phyloP scores from a whole-genome alignment of 1,140 invertebrate genomes.

The Lutraria rhynchaena region DNA sequence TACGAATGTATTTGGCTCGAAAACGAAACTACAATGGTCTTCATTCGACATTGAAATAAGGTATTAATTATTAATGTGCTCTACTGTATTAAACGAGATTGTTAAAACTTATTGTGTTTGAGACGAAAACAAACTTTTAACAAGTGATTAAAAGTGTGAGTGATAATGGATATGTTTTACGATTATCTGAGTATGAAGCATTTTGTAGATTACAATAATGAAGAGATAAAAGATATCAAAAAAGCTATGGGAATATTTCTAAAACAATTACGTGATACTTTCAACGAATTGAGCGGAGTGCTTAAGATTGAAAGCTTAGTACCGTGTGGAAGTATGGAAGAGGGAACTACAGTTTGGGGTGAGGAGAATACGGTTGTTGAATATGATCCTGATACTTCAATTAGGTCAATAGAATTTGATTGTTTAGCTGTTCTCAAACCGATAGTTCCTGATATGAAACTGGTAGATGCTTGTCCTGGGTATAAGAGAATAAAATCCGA shows the following conservation, averaged over 20 bases:
- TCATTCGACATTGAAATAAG: no score
- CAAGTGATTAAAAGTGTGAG: no score
- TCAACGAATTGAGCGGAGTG: not conserved
- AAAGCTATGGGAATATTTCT: constrained; percentile 11
- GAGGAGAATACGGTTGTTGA: constrained; percentile 14
- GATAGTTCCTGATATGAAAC: not conserved
- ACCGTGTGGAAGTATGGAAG: constrained; percentile 14
- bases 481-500: constrained; percentile 1
- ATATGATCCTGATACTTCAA: not conserved
- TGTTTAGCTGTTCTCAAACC: constrained; percentile 7
- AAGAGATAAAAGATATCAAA: constrained; percentile 16
- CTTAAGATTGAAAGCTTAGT: not conserved
- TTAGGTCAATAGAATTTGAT: constrained; percentile 10
- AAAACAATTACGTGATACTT: not conserved
- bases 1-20: no score
- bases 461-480: not conserved
- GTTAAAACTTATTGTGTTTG: no score
- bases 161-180: constrained; percentile 18
- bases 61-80: no score
- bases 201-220: constrained; percentile 3
- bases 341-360: not conserved
- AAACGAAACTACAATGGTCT: no score
- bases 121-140: no score
- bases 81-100: no score
- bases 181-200: constrained; percentile 1